phyloP scores from a whole-genome alignment of 2,113 vertebrate species.

The Ploceus nigricollis region DNA sequence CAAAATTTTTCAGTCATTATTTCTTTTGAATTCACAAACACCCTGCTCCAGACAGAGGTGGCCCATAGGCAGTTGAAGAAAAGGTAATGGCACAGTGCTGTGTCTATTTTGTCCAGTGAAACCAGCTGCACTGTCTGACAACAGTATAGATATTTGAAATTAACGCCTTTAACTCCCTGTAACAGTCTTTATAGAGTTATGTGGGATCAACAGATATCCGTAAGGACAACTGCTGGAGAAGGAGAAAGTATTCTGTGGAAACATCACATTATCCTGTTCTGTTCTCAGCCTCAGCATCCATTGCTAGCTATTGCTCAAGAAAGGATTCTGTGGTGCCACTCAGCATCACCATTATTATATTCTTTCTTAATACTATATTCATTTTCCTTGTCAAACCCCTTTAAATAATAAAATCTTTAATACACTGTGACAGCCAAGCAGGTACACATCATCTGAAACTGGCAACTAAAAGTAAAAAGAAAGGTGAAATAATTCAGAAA shows the following conservation, averaged over 20 bases:
- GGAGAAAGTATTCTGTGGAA: neutral
- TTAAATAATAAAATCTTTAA: neutral
- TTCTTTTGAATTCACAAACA: neutral
- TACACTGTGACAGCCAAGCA: neutral
- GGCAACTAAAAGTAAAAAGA: neutral
- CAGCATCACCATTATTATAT: neutral
- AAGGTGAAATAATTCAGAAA: neutral
- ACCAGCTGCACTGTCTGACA: neutral
- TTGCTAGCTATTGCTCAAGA: neutral
- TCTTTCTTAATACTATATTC: accelerated
- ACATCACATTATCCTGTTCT: neutral
- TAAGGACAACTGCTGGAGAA: neutral
- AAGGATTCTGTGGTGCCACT: neutral
- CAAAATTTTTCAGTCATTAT: neutral
- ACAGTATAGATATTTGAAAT: neutral
- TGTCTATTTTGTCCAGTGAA: neutral
- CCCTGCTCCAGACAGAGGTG: neutral
- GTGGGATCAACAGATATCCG: neutral
- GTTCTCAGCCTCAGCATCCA: neutral
- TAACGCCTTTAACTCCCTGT: neutral
- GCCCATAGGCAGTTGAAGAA: neutral
- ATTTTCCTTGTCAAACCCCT: neutral
- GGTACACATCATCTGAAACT: neutral
- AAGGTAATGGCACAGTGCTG: neutral
- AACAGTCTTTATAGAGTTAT: neutral